Evolutionary conservation across 2,888 invertebrate genomes (phyloP), one percentile per base, ranked within the genome.

Genomic region (Machimus atricapillus): DNA sequence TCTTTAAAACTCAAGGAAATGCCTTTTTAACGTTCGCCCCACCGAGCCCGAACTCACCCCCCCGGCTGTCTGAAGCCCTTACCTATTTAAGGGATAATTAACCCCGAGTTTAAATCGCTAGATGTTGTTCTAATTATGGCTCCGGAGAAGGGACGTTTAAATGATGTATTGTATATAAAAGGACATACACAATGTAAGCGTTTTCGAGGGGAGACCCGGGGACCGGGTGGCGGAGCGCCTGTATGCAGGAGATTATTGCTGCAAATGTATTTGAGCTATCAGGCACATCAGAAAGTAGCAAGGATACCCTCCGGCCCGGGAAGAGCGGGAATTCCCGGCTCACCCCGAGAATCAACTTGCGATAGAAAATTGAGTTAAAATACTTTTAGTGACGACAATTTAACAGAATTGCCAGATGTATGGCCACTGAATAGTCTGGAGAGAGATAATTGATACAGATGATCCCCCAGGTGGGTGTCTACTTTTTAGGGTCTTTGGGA

Each of bases 331-430:
- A 85, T 85, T 73, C 73, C 73, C 19, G 27, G 73, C 43, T 43
- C 66, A 85, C 73, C 27, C 40, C 34, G 89, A 89, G 87, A 88
- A 89, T 89, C 88, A 89, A 89, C 88, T 88, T 90, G 89, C 31
- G 89, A 90, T 89, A 88, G 89, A 88, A 90, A 90, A 90, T 90
- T 90, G 90, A 91, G 90, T 90, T 90, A 91, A 91, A 91, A 90
- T 91, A 90, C 90, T 91, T 90, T 91, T 91, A 90, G 90, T 90
- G 81, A 81, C 56, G 81, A 56, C 58, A 83, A 83, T 83, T 83
- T 83, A 37, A 31, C 56, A 56, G 81, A 31, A 56, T 81, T 81
- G 81, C 81, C 81, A 81, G 81, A 81, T 81, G 56, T 56, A 34
- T n/a, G 34, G 31, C 37, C 23, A 27, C 19, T 78, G 43, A 78